Evolutionary conservation across 2,113 vertebrate species (phyloP).

Genomic region (Pteropus alecto): DNA sequence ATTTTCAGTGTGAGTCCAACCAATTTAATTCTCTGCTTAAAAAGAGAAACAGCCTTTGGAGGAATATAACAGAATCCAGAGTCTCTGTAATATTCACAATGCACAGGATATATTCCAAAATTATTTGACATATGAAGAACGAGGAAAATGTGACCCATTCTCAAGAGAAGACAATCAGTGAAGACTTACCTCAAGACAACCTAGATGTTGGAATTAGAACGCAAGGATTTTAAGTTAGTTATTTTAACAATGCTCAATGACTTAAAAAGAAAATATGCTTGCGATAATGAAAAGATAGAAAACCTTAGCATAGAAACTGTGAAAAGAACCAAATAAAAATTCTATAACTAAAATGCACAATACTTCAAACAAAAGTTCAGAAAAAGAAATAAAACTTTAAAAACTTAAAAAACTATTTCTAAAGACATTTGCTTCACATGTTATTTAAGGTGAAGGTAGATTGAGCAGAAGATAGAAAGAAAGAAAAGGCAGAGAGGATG

Average conservation of each 20-base stretch:
- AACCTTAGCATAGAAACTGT: not conserved
- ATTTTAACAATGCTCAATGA: not conserved
- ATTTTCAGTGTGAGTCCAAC: not conserved
- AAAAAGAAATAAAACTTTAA: not conserved
- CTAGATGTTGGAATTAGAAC: not conserved
- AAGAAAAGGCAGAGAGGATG: not conserved
- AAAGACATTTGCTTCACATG: slow-evolving; percentile 9
- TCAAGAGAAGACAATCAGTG: not conserved
- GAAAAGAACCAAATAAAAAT: slow-evolving; percentile 23
- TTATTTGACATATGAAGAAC: slow-evolving; percentile 18
- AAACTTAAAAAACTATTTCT: not conserved
- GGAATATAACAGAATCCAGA: slow-evolving; percentile 36
- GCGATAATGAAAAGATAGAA: not conserved
- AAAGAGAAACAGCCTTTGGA: slow-evolving; percentile 34
- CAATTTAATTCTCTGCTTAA: not conserved
- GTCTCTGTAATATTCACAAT: not conserved
- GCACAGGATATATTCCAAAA: slow-evolving; percentile 2
- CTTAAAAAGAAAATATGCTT: slow-evolving; percentile 14
- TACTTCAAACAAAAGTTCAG: slow-evolving; percentile 40
- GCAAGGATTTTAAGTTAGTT: not conserved
- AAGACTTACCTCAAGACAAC: not conserved
- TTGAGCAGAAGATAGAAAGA: not conserved
- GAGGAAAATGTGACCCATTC: slow-evolving; percentile 20
- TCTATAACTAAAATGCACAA: not conserved
- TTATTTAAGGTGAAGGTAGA: not conserved